A percentile compares a stretch with the other conserved stretches of the same genome.
phyloP scores from a whole-genome alignment of 2,888 invertebrate species.

The Protodeltote pygarga region DNA sequence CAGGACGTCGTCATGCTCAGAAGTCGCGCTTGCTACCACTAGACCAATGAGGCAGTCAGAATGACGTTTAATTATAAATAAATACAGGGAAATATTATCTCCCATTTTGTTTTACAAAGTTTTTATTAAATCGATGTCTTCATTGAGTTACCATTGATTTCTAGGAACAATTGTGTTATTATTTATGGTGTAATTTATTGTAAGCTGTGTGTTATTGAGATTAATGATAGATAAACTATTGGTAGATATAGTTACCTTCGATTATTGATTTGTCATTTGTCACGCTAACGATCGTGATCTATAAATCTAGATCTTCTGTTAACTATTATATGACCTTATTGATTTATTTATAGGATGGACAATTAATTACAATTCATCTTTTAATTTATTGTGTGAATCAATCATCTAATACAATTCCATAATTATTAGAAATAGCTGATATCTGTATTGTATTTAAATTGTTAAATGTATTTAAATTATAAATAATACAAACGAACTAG shows the following conservation, averaged over 20 bases:
- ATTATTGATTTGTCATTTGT: slow-evolving; percentile 3
- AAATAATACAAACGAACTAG: no score
- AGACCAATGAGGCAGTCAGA: no score
- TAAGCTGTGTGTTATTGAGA: slow-evolving; percentile 31
- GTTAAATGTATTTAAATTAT: no score
- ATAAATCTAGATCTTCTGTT: slow-evolving; percentile 15
- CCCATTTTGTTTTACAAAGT: slow-evolving; percentile 6
- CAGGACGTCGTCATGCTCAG: no score
- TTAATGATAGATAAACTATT: slow-evolving; percentile 21
- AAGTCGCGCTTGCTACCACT: no score
- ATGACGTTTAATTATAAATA: no score
- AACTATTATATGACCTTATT: slow-evolving; percentile 30
- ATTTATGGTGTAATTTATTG: slow-evolving; percentile 4
- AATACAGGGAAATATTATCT: slow-evolving; percentile 17
- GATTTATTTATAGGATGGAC: slow-evolving; percentile 41
- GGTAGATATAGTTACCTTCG: slow-evolving; percentile 20
- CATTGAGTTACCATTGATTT: slow-evolving; percentile 10
- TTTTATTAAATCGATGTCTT: neutral
- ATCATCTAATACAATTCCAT: neutral
- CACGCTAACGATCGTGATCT: slow-evolving; percentile 37
- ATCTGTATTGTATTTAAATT: no score
- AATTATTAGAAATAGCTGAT: neutral
- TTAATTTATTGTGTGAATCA: slow-evolving; percentile 3
- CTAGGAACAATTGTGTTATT: slow-evolving; percentile 11
- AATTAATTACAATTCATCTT: slow-evolving; percentile 45